Evolutionary conservation across 2,888 invertebrate genomes (phyloP), one percentile per base, ranked within the genome.

Genomic region (Chloromyia formosa): DNA sequence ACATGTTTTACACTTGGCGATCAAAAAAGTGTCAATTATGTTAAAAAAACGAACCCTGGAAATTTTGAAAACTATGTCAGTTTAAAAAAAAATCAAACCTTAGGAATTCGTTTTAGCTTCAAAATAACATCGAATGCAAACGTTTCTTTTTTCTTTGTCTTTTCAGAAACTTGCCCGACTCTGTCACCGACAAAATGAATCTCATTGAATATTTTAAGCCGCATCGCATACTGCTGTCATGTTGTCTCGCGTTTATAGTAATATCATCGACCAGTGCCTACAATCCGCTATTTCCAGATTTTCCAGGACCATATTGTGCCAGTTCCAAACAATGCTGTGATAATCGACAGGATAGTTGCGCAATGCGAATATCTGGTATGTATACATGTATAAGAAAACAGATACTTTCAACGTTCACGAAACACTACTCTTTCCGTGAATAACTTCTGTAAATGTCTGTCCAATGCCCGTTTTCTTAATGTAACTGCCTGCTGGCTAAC

Each of bases 301-400:
- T 78, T 75, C 84, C 85, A 7, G 85, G 85, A 69, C 83, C 83
- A 0, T 86, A 84, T 77, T 86, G 85, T 79, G 56, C n/a, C 20
- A 79, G 80, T 49, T 80, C 84, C 66, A 83, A 82, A 14, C 83
- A 86, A 20, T 96, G 96, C 84, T 97, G 97, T 82, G 81, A 81
- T 0, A 89, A 91, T 64, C 87, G 97, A 61, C 87, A 90, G 78
- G 97, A 97, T 83, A 88, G 89, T 18, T 97, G 97, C 83, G 90
- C 94, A 0, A 89, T 92, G 72, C 92, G 91, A 23, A 95, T 97
- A 81, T 85, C 93, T 75, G 89, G 92, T 91, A 82, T 86, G 82
- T 81, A 27, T 35, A 71, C 18, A n/a, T n/a, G n/a, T n/a, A n/a
- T n/a, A n/a, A n/a, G 16, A 12, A 1, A 35, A n/a, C n/a, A 35